Evolutionary conservation across 1,140 invertebrate species (phyloP), one percentile per base, ranked within the genome.

Genomic region (Hetaerina americana): DNA sequence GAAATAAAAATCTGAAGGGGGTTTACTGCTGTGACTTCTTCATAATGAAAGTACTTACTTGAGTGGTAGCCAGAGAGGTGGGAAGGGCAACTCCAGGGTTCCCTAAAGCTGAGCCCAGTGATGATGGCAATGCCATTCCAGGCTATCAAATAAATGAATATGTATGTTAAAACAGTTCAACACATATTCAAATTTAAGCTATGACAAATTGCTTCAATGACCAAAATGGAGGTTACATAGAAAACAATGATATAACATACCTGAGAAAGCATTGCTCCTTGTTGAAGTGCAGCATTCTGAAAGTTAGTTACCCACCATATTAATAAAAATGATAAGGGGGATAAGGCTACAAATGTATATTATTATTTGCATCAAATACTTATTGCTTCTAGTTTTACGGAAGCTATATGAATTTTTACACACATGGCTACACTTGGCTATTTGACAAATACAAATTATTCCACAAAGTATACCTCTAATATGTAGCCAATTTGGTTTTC

Each of bases 181-280:
- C 27, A 70, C 22, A 26, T 28, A 27, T 28, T 27, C 69, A 68
- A 18, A 22, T 74, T 84, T 84, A 40, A 84, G 77, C 2, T 84
- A 82, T 66, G 82, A 79, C 24, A 82, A 72, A 76, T 82, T 81
- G 15, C 81, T 18, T 82, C 77, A 5, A 78, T 80, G 66, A 81
- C 82, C 80, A 84, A 83, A 6, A 81, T 81, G 66, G n/a, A n/a
- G n/a, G n/a, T n/a, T n/a, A n/a, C n/a, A n/a, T n/a, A n/a, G n/a
- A n/a, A n/a, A 74, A 81, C 80, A 80, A 81, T 67, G 15, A 76
- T 78, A 70, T 71, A 69, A 75, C 72, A 76, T 75, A 25, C 75
- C 75, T 31, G 77, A 72, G 27, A 79, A 76, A 66, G 75, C 76
- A 29, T 80, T 73, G 25, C 76, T 75, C 73, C 70, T 81, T 80